Conservation (phyloP, 2,888 invertebrate species). For the Sympetrum striolatum region DNA sequence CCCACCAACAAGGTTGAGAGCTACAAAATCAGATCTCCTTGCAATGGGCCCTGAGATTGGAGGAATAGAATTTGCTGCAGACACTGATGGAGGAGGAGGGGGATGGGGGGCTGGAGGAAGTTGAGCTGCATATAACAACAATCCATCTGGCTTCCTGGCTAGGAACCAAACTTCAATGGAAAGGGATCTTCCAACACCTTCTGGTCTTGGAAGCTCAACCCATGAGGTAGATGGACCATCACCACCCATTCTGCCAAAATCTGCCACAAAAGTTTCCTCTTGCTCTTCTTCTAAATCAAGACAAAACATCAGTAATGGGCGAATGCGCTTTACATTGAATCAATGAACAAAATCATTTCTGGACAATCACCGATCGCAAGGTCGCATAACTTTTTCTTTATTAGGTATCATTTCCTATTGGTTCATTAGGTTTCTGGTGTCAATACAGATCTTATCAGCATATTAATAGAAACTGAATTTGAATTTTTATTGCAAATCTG, state of each 20-base stretch:
- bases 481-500: too few species aligned
- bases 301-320: conserved; percentile 46
- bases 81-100: conserved; percentile 4
- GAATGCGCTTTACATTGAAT: background rate
- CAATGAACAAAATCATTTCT: conserved; percentile 1
- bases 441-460: too few species aligned
- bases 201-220: conserved; percentile 76
- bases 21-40: conserved; percentile 81
- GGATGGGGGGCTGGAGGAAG: conserved; percentile 57
- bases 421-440: too few species aligned
- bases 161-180: conserved; percentile 86
- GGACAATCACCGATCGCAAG: background rate
- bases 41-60: conserved; percentile 48
- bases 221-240: conserved; percentile 64
- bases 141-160: conserved; percentile 76
- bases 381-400: too few species aligned
- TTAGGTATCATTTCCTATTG: too few species aligned
- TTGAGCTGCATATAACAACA: conserved; percentile 85
- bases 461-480: too few species aligned
- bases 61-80: background rate
- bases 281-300: conserved; percentile 55
- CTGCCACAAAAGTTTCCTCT: conserved; percentile 16
- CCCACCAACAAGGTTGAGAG: conserved; percentile 80
- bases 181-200: conserved; percentile 75
- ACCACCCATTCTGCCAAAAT: conserved; percentile 19